Conservation (phyloP, 2,797 vertebrate species). For the Sternarchorhynchus goeldii region DNA sequence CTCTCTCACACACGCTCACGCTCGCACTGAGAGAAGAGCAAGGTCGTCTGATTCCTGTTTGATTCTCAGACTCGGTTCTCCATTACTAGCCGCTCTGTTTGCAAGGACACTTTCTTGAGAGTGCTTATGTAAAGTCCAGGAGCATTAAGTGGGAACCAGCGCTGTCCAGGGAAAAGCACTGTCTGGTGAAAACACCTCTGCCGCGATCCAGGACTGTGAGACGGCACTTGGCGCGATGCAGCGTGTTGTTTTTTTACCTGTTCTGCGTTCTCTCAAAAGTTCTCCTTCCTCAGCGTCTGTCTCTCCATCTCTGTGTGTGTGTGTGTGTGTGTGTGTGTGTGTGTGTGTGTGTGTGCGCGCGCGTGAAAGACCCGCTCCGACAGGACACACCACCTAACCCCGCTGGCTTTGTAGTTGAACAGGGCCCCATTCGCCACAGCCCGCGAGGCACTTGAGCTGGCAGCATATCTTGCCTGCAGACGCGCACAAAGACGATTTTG, state of each 20-base stretch:
- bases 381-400: slow-evolving; percentile 22
- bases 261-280: neutral
- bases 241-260: slow-evolving; percentile 14
- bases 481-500: slow-evolving; percentile 26
- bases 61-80: slow-evolving; percentile 2
- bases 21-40: neutral
- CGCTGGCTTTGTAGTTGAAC: slow-evolving; percentile 37
- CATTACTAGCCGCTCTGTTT: slow-evolving; percentile 36
- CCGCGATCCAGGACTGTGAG: neutral
- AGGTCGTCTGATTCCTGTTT: slow-evolving; percentile 35
- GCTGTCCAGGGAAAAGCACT: too few species aligned
- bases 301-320: too few species aligned
- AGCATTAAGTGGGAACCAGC: slow-evolving; percentile 6
- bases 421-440: slow-evolving; percentile 34
- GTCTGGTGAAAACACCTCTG: too few species aligned
- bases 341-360: neutral
- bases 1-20: too few species aligned
- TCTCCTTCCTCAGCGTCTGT: neutral
- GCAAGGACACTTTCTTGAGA: slow-evolving; percentile 29
- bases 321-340: too few species aligned
- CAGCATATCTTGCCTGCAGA: slow-evolving; percentile 1
- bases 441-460: slow-evolving; percentile 8
- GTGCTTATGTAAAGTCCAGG: slow-evolving; percentile 39
- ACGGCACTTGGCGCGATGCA: slow-evolving; percentile 18
- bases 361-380: slow-evolving; percentile 26